These are phyloP conservation scores for Cinclus cinclus DNA, from an alignment of 2,113 vertebrate genomes.

Conservation along the genomic window DNA sequence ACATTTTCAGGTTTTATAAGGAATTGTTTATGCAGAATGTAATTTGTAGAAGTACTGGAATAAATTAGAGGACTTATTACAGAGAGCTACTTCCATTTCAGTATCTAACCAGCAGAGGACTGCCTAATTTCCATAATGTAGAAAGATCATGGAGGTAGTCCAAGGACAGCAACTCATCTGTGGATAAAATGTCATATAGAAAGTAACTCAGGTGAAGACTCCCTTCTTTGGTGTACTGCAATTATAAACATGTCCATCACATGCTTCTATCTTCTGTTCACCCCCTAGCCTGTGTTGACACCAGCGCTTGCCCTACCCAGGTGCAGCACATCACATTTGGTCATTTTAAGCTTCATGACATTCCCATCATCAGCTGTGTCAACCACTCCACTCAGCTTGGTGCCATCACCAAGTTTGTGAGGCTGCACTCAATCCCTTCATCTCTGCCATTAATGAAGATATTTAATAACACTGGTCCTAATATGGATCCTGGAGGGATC, in stretches of 20 bases:
- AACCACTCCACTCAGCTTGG: not conserved
- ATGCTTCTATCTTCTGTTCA: not conserved
- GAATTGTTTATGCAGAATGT: not conserved
- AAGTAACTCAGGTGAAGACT: not conserved
- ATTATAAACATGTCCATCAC: not conserved
- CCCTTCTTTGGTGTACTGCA: not conserved
- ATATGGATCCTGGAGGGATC: not conserved
- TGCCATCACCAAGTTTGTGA: not conserved
- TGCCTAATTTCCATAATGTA: not conserved
- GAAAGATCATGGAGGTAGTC: not conserved
- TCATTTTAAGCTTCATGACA: not conserved
- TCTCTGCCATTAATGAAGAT: not conserved
- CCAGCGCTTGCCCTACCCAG: not conserved
- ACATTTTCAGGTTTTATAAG: not conserved
- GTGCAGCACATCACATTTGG: accelerated
- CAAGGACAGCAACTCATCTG: not conserved
- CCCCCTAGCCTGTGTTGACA: too few species aligned
- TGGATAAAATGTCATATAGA: not conserved
- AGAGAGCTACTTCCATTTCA: not conserved
- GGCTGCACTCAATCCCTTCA: not conserved
- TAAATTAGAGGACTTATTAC: not conserved
- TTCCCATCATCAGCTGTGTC: not conserved
- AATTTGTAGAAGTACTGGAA: slow-evolving; percentile 15
- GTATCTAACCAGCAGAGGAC: not conserved
- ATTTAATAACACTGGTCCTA: not conserved